Evolutionary conservation across 2,113 vertebrate genomes (phyloP), one percentile per base, ranked within the genome.

Genomic region (Propithecus coquereli): DNA sequence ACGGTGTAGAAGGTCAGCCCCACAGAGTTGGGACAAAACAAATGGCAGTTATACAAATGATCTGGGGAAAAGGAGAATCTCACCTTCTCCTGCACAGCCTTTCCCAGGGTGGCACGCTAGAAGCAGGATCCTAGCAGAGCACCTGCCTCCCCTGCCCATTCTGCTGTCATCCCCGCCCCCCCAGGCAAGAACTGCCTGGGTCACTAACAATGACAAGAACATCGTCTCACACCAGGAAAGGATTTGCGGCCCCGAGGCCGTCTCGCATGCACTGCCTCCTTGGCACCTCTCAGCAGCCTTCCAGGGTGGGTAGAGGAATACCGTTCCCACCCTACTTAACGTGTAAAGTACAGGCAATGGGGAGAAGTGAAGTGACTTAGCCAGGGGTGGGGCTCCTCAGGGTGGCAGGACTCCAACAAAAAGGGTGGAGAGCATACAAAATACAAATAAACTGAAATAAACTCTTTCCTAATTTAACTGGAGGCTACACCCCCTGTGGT

Each of bases 391-490:
- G 52, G 27, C 9, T 22, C 10, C 7, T 88, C 32, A 6, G 71
- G 22, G 25, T 13, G 3, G 30, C 22, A 20, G 20, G n/a, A 27
- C 59, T 83, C 32, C 43, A 4, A 27, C 54, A 59, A 43, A 43
- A 37, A 61, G 32, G 9, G 12, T n/a, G 57, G 76, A 45, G 23
- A 70, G 17, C 27, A 76, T 89, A 80, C 65, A 57, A 66, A 85
- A 66, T 43, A 57, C 79, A 94, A 94, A 87, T 63, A 40, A 89
- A 91, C 52, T 3, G 52, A 54, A 54, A 54, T 54, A 9, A 23
- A 4, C 22, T 76, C 34, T 88, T 92, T 87, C 66, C 79, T 57
- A 37, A 43, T 79, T 80, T 68, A 95, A 74, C 87, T 83, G 17
- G 76, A 92, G 96, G 63, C 17, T 74, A 76, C 3, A 9, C 61